Percentiles rank a stretch among this genome's conserved stretches.
phyloP scores from a whole-genome alignment of 1,140 invertebrate genomes.

The Trigoniulus corallinus region DNA sequence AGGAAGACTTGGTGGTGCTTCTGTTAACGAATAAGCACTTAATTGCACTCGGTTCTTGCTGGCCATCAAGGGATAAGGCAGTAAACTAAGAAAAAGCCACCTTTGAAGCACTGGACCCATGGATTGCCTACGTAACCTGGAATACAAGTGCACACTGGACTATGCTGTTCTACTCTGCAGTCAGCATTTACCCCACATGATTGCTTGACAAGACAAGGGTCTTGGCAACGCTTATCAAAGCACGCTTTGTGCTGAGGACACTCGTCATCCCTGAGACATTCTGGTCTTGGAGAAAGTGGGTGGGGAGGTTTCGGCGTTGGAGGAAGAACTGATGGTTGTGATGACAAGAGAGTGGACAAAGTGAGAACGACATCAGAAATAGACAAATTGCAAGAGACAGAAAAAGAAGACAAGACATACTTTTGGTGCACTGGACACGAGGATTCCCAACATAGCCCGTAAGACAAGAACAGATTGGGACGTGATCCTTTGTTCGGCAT shows the following conservation, averaged over 20 bases:
- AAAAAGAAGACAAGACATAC: not conserved
- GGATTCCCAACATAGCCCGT: slow-evolving; percentile 22
- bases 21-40: not conserved
- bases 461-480: slow-evolving; percentile 19
- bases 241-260: no score
- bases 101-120: no score
- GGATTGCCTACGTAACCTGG: no score
- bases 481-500: slow-evolving; percentile 43
- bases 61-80: not conserved
- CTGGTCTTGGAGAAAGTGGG: slow-evolving; percentile 36
- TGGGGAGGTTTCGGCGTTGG: not conserved
- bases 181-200: no score
- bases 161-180: no score
- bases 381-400: slow-evolving; percentile 1
- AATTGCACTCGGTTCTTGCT: not conserved
- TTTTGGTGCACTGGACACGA: slow-evolving; percentile 3
- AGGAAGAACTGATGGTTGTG: slow-evolving; percentile 39
- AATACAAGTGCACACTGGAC: no score
- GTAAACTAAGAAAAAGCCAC: slow-evolving; percentile 34
- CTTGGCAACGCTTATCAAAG: no score
- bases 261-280: no score
- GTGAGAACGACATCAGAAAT: not conserved
- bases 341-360: slow-evolving; percentile 11
- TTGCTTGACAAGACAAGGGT: no score
- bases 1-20: not conserved